Conservation (phyloP, 2,888 invertebrate genomes). For the Phyto melanocephala region DNA sequence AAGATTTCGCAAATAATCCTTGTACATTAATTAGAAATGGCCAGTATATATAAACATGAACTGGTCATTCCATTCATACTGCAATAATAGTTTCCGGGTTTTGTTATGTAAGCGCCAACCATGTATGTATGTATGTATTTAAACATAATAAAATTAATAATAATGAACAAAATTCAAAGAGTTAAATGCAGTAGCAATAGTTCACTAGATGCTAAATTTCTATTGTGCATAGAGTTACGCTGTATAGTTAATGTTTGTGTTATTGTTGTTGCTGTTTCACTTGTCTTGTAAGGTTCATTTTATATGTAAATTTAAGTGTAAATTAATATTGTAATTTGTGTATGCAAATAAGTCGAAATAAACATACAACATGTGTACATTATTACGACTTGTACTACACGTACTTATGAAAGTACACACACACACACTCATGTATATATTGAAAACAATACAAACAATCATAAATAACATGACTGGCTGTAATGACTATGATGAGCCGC, state of each 20-base stretch:
- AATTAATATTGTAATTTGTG: slow-evolving; percentile 60
- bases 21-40: too few species aligned
- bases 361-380: background rate
- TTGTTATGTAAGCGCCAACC: slow-evolving; percentile 28
- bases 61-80: too few species aligned
- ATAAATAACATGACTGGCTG: slow-evolving; percentile 12
- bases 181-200: slow-evolving; percentile 40
- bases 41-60: too few species aligned
- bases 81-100: slow-evolving; percentile 37
- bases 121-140: too few species aligned
- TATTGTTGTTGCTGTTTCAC: background rate
- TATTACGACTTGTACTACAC: background rate
- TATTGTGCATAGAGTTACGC: too few species aligned
- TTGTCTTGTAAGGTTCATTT: slow-evolving; percentile 53
- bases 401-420: background rate
- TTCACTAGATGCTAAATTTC: slow-evolving; percentile 7
- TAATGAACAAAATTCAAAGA: slow-evolving; percentile 27
- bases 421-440: too few species aligned
- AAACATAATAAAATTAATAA: background rate
- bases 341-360: slow-evolving; percentile 52
- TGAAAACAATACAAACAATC: background rate
- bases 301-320: slow-evolving; percentile 55
- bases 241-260: slow-evolving; percentile 20
- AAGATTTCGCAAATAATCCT: too few species aligned
- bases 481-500: background rate